Evolutionary conservation across 2,888 invertebrate species (phyloP), one percentile per base, ranked within the genome.

Genomic region (Nephrocerus scutellatus): DNA sequence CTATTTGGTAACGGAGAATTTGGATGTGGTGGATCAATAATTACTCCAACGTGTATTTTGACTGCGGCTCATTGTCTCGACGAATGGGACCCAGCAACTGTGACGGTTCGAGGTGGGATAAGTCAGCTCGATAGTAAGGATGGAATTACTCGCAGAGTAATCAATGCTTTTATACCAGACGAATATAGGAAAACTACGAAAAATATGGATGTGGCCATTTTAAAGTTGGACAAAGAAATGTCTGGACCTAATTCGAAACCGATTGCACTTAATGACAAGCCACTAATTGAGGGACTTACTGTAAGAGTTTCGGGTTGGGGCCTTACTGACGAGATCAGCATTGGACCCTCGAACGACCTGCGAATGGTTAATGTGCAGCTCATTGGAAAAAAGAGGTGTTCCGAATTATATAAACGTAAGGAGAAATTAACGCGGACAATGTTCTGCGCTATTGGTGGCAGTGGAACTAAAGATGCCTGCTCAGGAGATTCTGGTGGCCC

Each of bases 401-500:
- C 23, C 2, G 10, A 9, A n/a, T 2, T 3, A 2, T 44, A 36
- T n/a, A n/a, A n/a, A n/a, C n/a, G n/a, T 15, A 5, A 12, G 13
- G 36, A 31, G 10, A 6, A 13, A 8, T 13, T 49, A 8, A 39
- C 39, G 1, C 19, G 36, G 6, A 29, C 44, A 7, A 48, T 48
- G 46, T 36, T 48, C n/a, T 50, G 50, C 29, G 43, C 48, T 4
- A 13, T 30, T 9, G 28, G 22, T 9, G 15, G 26, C 2, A 40
- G 38, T 10, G n/a, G n/a, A n/a, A 35, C 35, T 14, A 39, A 39
- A 28, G 46, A 50, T 30, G 39, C 46, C 9, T 50, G 48, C 13
- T 8, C 22, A 8, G 48, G 45, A 8, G 47, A 47, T 29, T 48
- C 48, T n/a, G 48, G 48, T 20, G 47, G 48, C 12, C 50, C 48